Percentiles rank a stretch among this genome's conserved stretches.
These are phyloP conservation scores for Drosophila kohkoa DNA, from an alignment of 1,140 invertebrate species.

Conservation along the genomic window DNA sequence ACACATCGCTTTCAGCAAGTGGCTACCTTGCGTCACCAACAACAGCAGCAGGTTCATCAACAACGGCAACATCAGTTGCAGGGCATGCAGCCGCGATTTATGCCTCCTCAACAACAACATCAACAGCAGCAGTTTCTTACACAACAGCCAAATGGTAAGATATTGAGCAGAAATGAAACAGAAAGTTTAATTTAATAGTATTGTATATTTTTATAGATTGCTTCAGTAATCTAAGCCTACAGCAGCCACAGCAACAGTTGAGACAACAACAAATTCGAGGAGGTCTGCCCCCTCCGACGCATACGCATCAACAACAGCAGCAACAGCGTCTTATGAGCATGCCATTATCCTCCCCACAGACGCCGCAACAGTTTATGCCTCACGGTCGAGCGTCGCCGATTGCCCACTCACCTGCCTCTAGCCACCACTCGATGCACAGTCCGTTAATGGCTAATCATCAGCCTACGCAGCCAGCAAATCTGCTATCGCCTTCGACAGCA, in stretches of 20 bases:
- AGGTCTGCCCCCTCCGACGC: constrained; percentile 68
- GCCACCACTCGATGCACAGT: constrained; percentile 84
- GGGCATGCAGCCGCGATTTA: constrained; percentile 62
- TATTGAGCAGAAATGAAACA: background rate
- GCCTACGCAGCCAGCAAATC: constrained; percentile 71
- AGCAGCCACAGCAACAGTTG: constrained; percentile 63
- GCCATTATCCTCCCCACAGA: constrained; percentile 57
- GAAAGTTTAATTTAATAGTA: background rate
- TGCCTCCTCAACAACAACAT: constrained; percentile 43
- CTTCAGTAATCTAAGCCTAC: constrained; percentile 61
- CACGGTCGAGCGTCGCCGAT: constrained; percentile 76
- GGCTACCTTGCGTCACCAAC: constrained; percentile 47
- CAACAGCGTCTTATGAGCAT: constrained; percentile 74
- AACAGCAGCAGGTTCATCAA: constrained; percentile 55
- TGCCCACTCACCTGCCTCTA: constrained; percentile 83
- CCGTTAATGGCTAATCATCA: constrained; percentile 77
- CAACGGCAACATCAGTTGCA: constrained; percentile 67
- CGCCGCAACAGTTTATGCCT: constrained; percentile 70
- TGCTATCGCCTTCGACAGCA: constrained; percentile 60
- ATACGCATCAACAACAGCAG: constrained; percentile 83
- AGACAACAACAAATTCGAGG: constrained; percentile 59
- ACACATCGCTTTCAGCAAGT: constrained; percentile 72
- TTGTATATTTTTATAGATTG: constrained; percentile 47
- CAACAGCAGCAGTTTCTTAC: constrained; percentile 60
- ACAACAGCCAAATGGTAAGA: constrained; percentile 63